phyloP scores from a whole-genome alignment of 2,888 invertebrate genomes.

The Drosophila bunnanda region DNA sequence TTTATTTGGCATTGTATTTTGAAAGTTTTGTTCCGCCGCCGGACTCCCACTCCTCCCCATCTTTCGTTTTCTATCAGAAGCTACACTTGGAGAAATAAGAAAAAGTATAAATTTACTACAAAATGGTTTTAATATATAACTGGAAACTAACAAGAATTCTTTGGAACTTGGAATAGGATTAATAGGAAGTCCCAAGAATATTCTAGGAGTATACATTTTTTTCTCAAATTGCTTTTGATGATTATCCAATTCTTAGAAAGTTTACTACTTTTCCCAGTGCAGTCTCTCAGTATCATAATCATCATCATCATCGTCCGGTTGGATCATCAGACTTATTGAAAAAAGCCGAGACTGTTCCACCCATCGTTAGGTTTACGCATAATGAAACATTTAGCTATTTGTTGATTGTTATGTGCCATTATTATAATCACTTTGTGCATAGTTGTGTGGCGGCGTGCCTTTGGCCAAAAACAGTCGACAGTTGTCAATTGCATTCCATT shows the following conservation, averaged over 20 bases:
- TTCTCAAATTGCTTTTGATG: too few species aligned
- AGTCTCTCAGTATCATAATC: slow-evolving; percentile 34
- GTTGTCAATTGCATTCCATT: slow-evolving; percentile 62
- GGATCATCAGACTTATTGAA: slow-evolving; percentile 27
- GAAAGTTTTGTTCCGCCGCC: slow-evolving; percentile 36
- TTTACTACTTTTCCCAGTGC: neutral
- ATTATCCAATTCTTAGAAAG: too few species aligned
- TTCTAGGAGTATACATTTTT: too few species aligned
- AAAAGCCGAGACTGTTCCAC: slow-evolving; percentile 10
- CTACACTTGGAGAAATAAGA: neutral
- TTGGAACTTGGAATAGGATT: neutral
- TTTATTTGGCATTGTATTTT: slow-evolving; percentile 73
- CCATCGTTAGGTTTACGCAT: slow-evolving; percentile 52
- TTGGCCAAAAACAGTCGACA: slow-evolving; percentile 67
- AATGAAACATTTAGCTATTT: slow-evolving; percentile 68
- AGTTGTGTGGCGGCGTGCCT: slow-evolving; percentile 45
- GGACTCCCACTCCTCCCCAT: neutral
- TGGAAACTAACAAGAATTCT: neutral
- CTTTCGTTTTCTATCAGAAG: slow-evolving; percentile 30
- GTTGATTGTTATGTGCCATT: slow-evolving; percentile 52
- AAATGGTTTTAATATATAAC: neutral
- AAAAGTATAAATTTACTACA: neutral
- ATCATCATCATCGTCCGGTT: slow-evolving; percentile 9
- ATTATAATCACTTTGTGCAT: slow-evolving; percentile 56
- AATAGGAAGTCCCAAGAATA: neutral